Base-by-base conservation (phyloP, 1,140 invertebrate species). In the Ips nitidus region DNA sequence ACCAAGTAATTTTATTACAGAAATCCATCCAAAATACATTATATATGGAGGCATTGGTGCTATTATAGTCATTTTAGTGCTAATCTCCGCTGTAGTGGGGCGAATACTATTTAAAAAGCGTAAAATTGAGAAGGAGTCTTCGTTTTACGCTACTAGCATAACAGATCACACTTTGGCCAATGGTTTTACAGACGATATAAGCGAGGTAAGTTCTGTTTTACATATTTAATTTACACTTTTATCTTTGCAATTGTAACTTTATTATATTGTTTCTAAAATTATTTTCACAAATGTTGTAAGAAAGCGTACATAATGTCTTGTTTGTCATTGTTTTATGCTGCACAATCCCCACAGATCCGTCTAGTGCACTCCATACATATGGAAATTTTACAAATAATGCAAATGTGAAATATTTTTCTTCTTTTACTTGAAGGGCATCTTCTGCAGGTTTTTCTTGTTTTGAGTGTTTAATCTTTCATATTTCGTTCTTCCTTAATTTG, bases 111-210 rank as follows among this genome's bases (percentile, higher is more conserved):
- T 89, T 61, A 78, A 87, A 75, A 84, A 88, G 74, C 84, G 87
- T 38, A 86, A 86, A 73, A 83, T 85, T 1, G 82, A 84, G 41
- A 80, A 82, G 50, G 81, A 82, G 76, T 71, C 84, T 74, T 75
- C 86, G 83, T 86, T 85, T 72, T 84, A 86, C 66, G 79, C 83
- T 37, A 83, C 84, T 65, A 83, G 84, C 71, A 76, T 80, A 59
- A 83, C 82, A 41, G 81, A 82, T 70, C 88, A 90, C 56, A 81
- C 88, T 43, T 81, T 90, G 41, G 85, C 88, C 2, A 88, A 90
- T 63, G 89, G 89, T 59, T 91, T 90, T 74, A 84, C 82, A 55
- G 89, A 90, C 73, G 87, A 90, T 74, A 87, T 90, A 75, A 88
- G 87, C 47, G 89, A 90, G 76, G 87, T 70, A 67, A 8, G 45